Evolutionary conservation across 35 echinoderm and acorn worm species (phyloP).

Genomic region (Acanthaster planci): DNA sequence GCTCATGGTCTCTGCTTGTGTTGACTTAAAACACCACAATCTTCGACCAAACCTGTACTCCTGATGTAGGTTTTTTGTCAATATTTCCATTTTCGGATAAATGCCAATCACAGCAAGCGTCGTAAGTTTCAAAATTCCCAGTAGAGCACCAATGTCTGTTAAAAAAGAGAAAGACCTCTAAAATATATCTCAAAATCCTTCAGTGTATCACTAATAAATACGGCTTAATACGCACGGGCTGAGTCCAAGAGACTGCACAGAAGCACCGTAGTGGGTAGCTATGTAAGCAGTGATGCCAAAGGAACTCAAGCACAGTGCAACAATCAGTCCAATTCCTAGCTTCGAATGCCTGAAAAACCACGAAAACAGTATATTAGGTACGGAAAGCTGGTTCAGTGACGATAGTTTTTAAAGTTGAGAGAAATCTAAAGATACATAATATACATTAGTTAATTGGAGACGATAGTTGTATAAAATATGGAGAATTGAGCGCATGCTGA

Average conservation of each 20-base stretch:
- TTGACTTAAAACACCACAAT: too few relatives aligned
- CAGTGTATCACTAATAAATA: background rate
- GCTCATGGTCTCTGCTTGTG: too few relatives aligned
- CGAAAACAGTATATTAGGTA: background rate
- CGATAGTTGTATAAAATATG: background rate
- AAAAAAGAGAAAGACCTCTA: background rate
- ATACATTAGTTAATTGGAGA: background rate
- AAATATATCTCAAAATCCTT: background rate
- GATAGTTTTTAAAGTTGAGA: background rate
- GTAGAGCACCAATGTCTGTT: background rate
- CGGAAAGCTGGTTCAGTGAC: background rate
- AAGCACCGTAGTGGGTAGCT: constrained; percentile 30
- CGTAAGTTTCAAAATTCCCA: background rate
- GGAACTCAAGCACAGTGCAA: background rate
- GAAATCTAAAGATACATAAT: background rate
- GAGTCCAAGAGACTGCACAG: background rate
- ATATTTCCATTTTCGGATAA: background rate
- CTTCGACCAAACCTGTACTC: too few relatives aligned
- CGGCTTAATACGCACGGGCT: background rate
- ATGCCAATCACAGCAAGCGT: background rate
- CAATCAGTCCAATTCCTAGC: constrained; percentile 18
- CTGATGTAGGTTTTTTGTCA: background rate
- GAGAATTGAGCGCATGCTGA: too few relatives aligned
- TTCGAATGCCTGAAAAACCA: background rate
- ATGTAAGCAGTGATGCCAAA: constrained; percentile 22